Base-by-base conservation (phyloP, 2,888 invertebrate genomes). In the Drosophila prostipennis region DNA sequence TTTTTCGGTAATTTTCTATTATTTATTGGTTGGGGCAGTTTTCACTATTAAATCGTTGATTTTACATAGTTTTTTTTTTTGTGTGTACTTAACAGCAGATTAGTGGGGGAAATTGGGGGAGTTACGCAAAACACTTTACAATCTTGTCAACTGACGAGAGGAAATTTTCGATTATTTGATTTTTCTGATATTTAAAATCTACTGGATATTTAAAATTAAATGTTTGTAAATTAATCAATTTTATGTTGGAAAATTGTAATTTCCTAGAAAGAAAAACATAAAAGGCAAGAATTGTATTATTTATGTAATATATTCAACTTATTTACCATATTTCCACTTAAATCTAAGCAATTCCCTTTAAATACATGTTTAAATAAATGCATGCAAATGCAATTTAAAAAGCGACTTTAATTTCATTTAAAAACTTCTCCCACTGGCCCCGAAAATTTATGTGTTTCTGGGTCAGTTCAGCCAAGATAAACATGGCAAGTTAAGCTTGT, bases 391-490 rank as follows among this genome's bases (percentile, higher is more conserved):
- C 19, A 46, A 37, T 53, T 58, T 53, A 7, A 39, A 19, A 36
- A 2, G 53, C 19, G 19, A 49, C 16, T 65, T 57, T 34, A 61
- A 60, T 61, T 58, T 58, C 46, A 48, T 48, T 63, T 48, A n/a
- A 46, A 26, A 63, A 63, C 34, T 67, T 67, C 39, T 23, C 39
- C 32, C 26, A 6, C 49, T 48, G 39, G 32, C 6, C 40, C 52
- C 56, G 46, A 61, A 61, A 73, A 77, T 80, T 81, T 76, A 80
- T 80, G 60, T 65, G 55, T 55, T 77, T 32, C 58, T 70, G 58
- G 72, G 70, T 77, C 76, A 74, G 63, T 71, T 63, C 43, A 72
- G 51, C 58, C 63, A 64, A 71, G 70, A 74, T 79, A 76, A 79
- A 74, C 68, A 65, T 34, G 54, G 46, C 29, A 79, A 72, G 74